These are phyloP conservation scores for Eupeodes corollae DNA, from an alignment of 1,140 invertebrate species.

Conservation along the genomic window DNA sequence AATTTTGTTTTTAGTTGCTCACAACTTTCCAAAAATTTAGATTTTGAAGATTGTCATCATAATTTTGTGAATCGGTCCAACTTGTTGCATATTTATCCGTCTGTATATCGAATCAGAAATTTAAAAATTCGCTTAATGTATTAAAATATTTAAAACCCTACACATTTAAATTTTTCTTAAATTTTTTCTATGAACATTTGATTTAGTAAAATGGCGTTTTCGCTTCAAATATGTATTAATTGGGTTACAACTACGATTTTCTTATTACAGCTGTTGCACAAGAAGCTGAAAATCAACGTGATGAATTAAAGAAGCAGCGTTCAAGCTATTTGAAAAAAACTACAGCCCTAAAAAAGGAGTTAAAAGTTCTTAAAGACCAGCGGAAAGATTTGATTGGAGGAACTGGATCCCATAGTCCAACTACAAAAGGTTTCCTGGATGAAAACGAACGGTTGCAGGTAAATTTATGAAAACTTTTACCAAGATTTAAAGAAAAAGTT, in stretches of 20 bases:
- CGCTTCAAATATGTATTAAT: no score
- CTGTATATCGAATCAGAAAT: no score
- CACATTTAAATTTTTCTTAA: no score
- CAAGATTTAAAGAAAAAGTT: background rate
- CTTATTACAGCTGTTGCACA: slow-evolving; percentile 55
- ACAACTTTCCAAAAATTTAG: no score
- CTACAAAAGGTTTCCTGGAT: slow-evolving; percentile 58
- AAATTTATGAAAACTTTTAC: slow-evolving; percentile 15
- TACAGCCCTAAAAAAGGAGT: slow-evolving; percentile 54
- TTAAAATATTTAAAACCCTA: no score
- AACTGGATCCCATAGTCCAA: slow-evolving; percentile 48
- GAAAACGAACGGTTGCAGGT: slow-evolving; percentile 74
- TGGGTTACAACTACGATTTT: background rate
- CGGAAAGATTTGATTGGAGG: slow-evolving; percentile 53
- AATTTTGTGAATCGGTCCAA: no score
- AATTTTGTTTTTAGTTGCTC: no score
- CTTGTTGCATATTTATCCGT: no score
- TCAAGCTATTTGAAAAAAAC: slow-evolving; percentile 66
- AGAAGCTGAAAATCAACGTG: slow-evolving; percentile 67
- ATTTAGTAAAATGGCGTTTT: no score
- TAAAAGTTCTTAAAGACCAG: slow-evolving; percentile 63
- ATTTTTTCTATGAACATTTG: no score
- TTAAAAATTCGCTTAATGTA: no score
- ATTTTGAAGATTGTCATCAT: no score
- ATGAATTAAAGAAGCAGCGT: slow-evolving; percentile 60